Evolutionary conservation across 2,797 vertebrate genomes (phyloP).

Genomic region (Enteromius argenteus): DNA sequence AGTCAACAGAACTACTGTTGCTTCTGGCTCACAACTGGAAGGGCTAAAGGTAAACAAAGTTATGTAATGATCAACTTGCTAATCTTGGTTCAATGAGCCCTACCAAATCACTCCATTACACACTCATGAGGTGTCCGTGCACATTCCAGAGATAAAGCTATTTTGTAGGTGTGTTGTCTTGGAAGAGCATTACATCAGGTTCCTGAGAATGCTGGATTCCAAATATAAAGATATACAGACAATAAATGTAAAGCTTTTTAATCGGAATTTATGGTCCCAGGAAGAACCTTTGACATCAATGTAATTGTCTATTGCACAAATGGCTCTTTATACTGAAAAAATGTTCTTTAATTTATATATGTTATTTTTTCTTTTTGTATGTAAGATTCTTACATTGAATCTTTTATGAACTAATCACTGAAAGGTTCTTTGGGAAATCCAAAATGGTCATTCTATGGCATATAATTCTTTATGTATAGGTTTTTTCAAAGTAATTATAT

Average conservation of each 20-base stretch:
- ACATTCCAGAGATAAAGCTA: constrained; percentile 42
- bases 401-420: neutral
- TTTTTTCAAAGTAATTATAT: neutral
- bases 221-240: neutral
- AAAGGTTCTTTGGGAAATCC: neutral
- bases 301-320: neutral
- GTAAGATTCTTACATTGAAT: neutral
- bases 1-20: constrained; percentile 25
- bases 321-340: neutral
- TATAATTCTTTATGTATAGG: neutral
- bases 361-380: too few species aligned
- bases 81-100: constrained; percentile 34
- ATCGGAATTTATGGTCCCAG: neutral
- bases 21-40: constrained; percentile 34
- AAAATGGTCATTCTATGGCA: neutral
- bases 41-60: constrained; percentile 51
- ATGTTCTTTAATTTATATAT: neutral
- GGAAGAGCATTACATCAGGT: too few species aligned
- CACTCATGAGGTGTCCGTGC: constrained; percentile 7
- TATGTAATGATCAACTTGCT: constrained; percentile 43
- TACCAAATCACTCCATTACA: constrained; percentile 10
- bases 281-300: neutral
- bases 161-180: constrained; percentile 17
- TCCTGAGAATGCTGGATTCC: neutral
- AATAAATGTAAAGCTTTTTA: neutral